A percentile compares a stretch with the other conserved stretches of the same genome.
phyloP scores from a whole-genome alignment of 2,797 vertebrate genomes.

The Semaprochilodus insignis region DNA sequence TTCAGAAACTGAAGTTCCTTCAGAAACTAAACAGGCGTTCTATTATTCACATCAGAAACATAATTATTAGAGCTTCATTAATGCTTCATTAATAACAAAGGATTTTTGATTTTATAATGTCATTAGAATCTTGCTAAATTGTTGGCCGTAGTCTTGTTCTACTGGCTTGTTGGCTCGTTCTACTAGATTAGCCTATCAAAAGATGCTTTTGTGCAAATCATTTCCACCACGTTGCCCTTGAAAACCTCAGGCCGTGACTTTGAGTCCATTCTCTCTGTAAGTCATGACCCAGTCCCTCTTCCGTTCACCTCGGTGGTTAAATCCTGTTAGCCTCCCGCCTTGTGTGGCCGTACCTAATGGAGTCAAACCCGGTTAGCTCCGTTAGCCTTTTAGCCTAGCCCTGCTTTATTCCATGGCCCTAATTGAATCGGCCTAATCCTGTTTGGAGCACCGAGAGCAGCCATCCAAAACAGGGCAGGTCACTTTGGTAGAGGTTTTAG shows the following conservation, averaged over 20 bases:
- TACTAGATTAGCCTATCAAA: background rate
- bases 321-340: constrained; percentile 56
- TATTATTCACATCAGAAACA: too few species aligned
- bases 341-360: constrained; percentile 47
- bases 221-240: constrained; percentile 26
- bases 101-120: too few species aligned
- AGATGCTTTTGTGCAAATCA: constrained; percentile 23
- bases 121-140: background rate
- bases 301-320: constrained; percentile 41
- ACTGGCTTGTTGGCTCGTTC: too few species aligned
- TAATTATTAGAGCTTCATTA: too few species aligned
- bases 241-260: constrained; percentile 33
- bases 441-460: constrained; percentile 42
- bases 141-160: background rate
- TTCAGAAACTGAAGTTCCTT: background rate
- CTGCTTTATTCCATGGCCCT: constrained; percentile 42
- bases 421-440: constrained; percentile 58
- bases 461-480: constrained; percentile 32
- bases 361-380: constrained; percentile 47
- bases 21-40: background rate
- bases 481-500: constrained; percentile 29
- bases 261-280: constrained; percentile 19
- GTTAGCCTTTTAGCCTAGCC: constrained; percentile 50
- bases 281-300: constrained; percentile 16
- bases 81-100: too few species aligned